Base-by-base conservation (phyloP, 2,888 invertebrate species). In the Odontocolon sp. region DNA sequence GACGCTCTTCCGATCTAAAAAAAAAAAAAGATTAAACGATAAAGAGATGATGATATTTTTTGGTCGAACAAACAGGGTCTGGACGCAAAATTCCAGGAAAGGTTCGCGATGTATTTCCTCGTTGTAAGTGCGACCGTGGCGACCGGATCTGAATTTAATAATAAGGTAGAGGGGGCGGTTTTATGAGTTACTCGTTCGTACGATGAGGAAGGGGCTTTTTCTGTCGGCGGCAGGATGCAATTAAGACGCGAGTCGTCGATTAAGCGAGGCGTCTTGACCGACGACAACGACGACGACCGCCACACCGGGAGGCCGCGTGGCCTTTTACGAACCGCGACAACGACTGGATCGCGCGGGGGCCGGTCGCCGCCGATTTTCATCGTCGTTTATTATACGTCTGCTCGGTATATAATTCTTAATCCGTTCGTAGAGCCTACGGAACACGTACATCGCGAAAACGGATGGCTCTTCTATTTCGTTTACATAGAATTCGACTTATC, bases 181-280 rank as follows among this genome's bases (percentile, higher is more conserved):
- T 50, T 40, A 57, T 23, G 28, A 45, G 26, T 18, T 47, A 26
- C 64, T 54, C 56, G 45, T 26, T 38, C n/a, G 47, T 36, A 11
- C 45, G 28, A 23, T 8, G 23, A 1, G 9, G 31, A 11, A 33
- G 56, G 31, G 21, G 11, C 11, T 38, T 56, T 63, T 21, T 67
- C 23, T 33, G 23, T 38, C 28, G 23, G 31, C 31, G 59, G 38
- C 71, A 71, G 76, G 71, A 76, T 76, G 71, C 54, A 71, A 67
- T 76, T 67, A 71, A 71, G 38, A 70, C 57, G 52, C 64, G 47
- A 57, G 69, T 28, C 42, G 57, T 52, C 57, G 64, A 66, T 75
- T 21, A 50, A 75, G 26, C 57, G 59, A 33, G 47, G 14, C 56
- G 31, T 40, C 38, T 63, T 28, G 31, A 14, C 28, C 52, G 52